phyloP scores from a whole-genome alignment of 2,888 invertebrate genomes.

The Iphiclides podalirius region DNA sequence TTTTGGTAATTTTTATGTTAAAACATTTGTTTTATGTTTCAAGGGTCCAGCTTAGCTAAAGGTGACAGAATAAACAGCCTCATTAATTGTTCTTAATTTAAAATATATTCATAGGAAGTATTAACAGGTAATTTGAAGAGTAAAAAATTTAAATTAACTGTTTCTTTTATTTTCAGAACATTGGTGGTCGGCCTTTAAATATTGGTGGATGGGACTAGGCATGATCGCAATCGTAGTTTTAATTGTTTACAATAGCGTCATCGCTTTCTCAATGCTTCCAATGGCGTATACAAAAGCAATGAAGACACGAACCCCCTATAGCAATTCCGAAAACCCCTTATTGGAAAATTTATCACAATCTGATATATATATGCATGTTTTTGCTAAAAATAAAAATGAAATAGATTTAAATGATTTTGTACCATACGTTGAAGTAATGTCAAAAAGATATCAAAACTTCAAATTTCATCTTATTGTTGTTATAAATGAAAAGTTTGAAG shows the following conservation, averaged over 20 bases:
- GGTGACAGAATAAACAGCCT: too few species aligned
- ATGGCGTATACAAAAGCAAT: conserved; percentile 28
- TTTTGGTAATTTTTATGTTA: too few species aligned
- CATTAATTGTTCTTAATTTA: too few species aligned
- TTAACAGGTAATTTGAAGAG: too few species aligned
- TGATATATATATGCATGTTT: conserved; percentile 58
- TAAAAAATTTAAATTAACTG: too few species aligned
- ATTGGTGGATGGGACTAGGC: conserved; percentile 64
- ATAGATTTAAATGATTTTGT: conserved; percentile 47
- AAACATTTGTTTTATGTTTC: too few species aligned
- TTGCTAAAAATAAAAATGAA: conserved; percentile 43
- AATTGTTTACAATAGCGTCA: conserved; percentile 57
- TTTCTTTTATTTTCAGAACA: conserved; percentile 49
- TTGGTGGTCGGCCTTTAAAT: conserved; percentile 54
- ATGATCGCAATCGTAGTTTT: conserved; percentile 60
- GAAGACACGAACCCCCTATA: conserved; percentile 31
- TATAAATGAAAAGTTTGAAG: conserved; percentile 48
- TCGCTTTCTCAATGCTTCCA: conserved; percentile 49
- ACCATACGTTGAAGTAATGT: conserved; percentile 49
- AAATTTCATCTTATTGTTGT: conserved; percentile 56
- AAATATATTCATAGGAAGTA: too few species aligned
- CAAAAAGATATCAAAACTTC: conserved; percentile 48
- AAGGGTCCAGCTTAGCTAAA: too few species aligned
- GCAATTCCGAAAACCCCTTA: conserved; percentile 24
- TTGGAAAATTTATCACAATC: conserved; percentile 26